phyloP scores from a whole-genome alignment of 2,888 invertebrate genomes.

The Platypus cylindrus region DNA sequence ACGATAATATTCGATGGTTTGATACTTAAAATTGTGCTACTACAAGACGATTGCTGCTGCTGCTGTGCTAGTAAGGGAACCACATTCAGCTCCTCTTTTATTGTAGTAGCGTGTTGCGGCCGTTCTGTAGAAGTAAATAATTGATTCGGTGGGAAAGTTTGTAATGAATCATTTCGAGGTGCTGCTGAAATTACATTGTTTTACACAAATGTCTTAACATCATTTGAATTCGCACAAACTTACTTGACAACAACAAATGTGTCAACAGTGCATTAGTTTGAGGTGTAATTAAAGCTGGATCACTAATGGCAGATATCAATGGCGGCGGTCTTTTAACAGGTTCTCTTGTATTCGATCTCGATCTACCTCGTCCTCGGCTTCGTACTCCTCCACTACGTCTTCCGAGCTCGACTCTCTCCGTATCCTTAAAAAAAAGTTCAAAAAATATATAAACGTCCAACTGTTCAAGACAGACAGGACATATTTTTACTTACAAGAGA shows the following conservation, averaged over 20 bases:
- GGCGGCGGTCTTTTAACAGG: conserved; percentile 47
- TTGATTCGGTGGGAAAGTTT: too few relatives aligned
- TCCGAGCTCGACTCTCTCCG: conserved; percentile 16
- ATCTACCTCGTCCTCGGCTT: conserved; percentile 34
- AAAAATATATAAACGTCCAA: too few relatives aligned
- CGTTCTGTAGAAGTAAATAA: too few relatives aligned
- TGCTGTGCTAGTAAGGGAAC: conserved; percentile 40
- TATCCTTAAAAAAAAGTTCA: conserved; percentile 2
- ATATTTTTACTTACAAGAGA: conserved; percentile 20
- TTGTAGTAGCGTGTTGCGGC: too few relatives aligned
- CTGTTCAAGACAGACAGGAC: not conserved
- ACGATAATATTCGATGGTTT: too few relatives aligned
- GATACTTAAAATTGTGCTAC: too few relatives aligned
- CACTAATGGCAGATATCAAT: conserved; percentile 60
- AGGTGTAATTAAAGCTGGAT: conserved; percentile 50
- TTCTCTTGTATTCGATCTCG: conserved; percentile 43
- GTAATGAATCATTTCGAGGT: too few relatives aligned
- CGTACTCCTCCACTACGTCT: conserved; percentile 31
- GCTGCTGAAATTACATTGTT: too few relatives aligned
- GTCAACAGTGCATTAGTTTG: conserved; percentile 63
- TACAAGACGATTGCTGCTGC: too few relatives aligned
- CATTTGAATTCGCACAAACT: conserved; percentile 26
- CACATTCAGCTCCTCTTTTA: conserved; percentile 28
- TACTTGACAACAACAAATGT: conserved; percentile 59
- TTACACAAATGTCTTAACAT: too few relatives aligned